A percentile compares a stretch with the other conserved stretches of the same genome.
These are phyloP conservation scores for Cyclophora albipunctata DNA, from an alignment of 2,888 invertebrate species.

Conservation along the genomic window DNA sequence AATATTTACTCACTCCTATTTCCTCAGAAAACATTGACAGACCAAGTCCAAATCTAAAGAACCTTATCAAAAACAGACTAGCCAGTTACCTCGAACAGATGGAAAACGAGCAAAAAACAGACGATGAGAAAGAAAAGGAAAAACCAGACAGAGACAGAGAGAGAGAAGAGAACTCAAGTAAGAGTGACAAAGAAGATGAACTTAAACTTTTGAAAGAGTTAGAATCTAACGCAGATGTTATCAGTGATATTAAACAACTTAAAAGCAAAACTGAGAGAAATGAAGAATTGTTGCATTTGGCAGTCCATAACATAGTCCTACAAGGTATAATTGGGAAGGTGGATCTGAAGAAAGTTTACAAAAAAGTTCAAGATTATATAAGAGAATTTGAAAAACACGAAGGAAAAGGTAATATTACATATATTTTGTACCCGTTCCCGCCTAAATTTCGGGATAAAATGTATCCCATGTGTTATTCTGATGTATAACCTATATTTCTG, in stretches of 20 bases:
- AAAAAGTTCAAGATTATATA: conserved; percentile 25
- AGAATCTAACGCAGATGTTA: neutral
- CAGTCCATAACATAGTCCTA: conserved; percentile 47
- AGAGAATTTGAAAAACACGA: conserved; percentile 17
- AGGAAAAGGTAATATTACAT: conserved; percentile 6
- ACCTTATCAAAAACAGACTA: conserved; percentile 33
- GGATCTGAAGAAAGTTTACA: conserved; percentile 43
- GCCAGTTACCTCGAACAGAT: conserved; percentile 45
- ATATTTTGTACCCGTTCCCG: neutral
- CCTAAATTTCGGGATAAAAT: too few relatives aligned
- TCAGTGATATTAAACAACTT: neutral
- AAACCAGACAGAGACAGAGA: neutral
- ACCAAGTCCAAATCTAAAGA: neutral
- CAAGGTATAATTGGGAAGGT: conserved; percentile 47
- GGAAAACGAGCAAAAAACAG: conserved; percentile 21
- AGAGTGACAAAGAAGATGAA: neutral
- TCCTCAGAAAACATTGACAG: too few relatives aligned
- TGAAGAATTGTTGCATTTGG: conserved; percentile 40
- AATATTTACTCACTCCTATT: too few relatives aligned
- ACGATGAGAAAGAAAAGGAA: neutral
- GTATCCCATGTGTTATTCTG: too few relatives aligned
- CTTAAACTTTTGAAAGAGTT: neutral
- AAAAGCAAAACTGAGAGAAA: conserved; percentile 6
- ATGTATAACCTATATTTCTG: too few relatives aligned
- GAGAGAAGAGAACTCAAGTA: neutral